These are phyloP conservation scores for Lumbricus terrestris DNA, from an alignment of 2,888 invertebrate species.

Conservation along the genomic window DNA sequence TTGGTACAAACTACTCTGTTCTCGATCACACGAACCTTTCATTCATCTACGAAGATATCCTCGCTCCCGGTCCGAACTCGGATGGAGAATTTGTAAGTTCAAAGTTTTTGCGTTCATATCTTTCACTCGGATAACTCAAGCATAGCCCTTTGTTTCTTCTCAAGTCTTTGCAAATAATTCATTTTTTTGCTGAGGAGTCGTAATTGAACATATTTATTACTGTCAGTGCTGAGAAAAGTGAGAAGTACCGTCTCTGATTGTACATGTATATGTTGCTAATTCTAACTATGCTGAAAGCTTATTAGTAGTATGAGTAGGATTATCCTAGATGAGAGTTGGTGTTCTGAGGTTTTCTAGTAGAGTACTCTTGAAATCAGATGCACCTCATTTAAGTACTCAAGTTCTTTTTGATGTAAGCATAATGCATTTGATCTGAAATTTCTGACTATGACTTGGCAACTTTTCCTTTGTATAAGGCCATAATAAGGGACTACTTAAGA, in stretches of 20 bases:
- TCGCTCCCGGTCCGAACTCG: slow-evolving; percentile 42
- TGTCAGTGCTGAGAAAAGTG: neutral
- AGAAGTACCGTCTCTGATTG: neutral
- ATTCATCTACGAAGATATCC: slow-evolving; percentile 55
- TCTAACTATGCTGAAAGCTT: neutral
- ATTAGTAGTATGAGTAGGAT: neutral
- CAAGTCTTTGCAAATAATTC: neutral
- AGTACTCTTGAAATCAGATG: neutral
- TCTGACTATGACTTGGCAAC: neutral
- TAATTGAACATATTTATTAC: neutral
- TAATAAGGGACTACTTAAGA: neutral
- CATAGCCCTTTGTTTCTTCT: neutral
- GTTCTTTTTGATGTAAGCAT: neutral
- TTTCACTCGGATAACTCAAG: neutral
- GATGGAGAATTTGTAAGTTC: slow-evolving; percentile 44
- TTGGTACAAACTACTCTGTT: slow-evolving; percentile 59
- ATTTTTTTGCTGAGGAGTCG: neutral
- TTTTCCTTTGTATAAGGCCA: neutral
- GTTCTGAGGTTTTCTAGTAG: neutral
- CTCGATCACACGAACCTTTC: slow-evolving; percentile 58
- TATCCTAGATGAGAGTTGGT: neutral
- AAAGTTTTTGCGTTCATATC: neutral
- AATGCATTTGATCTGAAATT: neutral
- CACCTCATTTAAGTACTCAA: neutral
- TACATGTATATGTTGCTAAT: neutral